A percentile compares a stretch with the other conserved stretches of the same genome.
Evolutionary conservation across 2,797 vertebrate species (phyloP).

Genomic region (Sebastiscus tertius): DNA sequence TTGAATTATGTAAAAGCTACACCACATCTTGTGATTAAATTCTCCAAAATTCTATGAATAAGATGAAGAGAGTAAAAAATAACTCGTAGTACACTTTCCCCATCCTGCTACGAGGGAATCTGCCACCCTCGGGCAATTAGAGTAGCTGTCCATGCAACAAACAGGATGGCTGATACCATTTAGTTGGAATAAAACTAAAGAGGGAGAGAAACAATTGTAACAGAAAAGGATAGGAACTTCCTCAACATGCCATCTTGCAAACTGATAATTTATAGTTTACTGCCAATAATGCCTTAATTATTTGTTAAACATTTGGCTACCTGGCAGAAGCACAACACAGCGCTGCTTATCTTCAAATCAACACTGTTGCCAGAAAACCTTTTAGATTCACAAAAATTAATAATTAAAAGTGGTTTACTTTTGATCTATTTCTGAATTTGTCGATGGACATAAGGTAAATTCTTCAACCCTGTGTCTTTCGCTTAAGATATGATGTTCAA

Average conservation of each 20-base stretch:
- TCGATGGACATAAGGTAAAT: not conserved
- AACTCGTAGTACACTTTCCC: conserved; percentile 4
- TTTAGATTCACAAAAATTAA: not conserved
- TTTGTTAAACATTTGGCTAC: conserved; percentile 30
- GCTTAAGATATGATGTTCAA: not conserved
- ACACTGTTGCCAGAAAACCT: not conserved
- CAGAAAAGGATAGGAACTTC: conserved; percentile 1
- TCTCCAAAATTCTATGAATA: conserved; percentile 4
- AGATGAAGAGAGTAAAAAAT: not conserved
- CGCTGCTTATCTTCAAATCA: conserved; percentile 13
- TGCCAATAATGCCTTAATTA: conserved; percentile 17
- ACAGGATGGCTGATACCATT: conserved; percentile 52
- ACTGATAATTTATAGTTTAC: conserved; percentile 12
- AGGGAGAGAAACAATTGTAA: not conserved
- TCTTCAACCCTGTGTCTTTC: not conserved
- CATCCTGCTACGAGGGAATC: conserved; percentile 35
- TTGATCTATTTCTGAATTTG: not conserved
- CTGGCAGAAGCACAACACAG: conserved; percentile 17
- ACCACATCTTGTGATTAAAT: conserved; percentile 7
- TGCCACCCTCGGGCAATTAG: conserved; percentile 61
- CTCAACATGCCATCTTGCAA: not conserved
- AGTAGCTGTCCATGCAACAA: conserved; percentile 64
- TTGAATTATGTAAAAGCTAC: conserved; percentile 14
- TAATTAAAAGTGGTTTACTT: not conserved
- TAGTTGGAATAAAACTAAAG: conserved; percentile 35